Conservation (phyloP, 2,888 invertebrate species). For the Teleiodes luculella region DNA sequence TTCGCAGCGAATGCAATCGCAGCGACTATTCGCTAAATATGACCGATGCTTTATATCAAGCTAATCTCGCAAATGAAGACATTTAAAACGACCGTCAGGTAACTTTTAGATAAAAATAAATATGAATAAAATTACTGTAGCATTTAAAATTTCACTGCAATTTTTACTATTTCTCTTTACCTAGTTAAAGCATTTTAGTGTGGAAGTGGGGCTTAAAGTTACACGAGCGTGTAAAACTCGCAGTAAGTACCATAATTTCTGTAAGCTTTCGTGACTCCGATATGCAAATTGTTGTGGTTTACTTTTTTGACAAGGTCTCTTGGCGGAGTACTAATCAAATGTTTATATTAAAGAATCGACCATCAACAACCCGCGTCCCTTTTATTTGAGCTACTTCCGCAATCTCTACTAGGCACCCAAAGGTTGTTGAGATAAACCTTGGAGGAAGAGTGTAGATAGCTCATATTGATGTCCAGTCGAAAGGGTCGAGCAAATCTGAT, state of each 20-base stretch:
- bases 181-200: not conserved
- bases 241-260: conserved; percentile 9
- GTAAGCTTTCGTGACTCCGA: conserved; percentile 12
- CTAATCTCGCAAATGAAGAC: not conserved
- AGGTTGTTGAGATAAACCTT: no score
- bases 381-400: no score
- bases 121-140: not conserved
- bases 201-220: not conserved
- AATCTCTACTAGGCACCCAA: no score
- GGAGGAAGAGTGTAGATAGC: no score
- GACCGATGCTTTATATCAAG: no score
- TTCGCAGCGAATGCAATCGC: no score
- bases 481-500: no score
- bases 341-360: no score
- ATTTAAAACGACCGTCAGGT: not conserved
- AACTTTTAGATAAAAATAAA: not conserved
- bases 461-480: no score
- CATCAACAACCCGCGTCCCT: no score
- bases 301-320: conserved; percentile 4
- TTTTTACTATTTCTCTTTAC: not conserved
- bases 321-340: not conserved
- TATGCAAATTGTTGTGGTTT: conserved; percentile 9
- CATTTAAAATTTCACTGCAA: not conserved
- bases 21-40: no score
- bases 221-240: conserved; percentile 10